These are phyloP conservation scores for Hystrix brachyura DNA, from an alignment of 2,113 vertebrate genomes.

Conservation along the genomic window DNA sequence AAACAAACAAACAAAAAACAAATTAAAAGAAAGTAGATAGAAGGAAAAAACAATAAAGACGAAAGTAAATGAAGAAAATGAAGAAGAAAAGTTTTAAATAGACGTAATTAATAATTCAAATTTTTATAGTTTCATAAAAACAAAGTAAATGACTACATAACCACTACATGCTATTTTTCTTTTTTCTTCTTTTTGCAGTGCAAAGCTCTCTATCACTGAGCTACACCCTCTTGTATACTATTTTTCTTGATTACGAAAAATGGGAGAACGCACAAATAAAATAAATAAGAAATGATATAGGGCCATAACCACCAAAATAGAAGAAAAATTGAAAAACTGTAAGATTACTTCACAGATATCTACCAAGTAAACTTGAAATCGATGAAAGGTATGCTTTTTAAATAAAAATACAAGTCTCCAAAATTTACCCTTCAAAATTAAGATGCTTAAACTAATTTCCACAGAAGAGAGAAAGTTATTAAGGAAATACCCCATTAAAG, in stretches of 20 bases:
- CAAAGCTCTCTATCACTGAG: background rate
- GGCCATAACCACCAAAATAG: constrained; percentile 24
- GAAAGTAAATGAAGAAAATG: constrained; percentile 52
- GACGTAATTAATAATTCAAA: constrained; percentile 30
- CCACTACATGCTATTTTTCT: background rate
- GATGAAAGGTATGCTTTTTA: constrained; percentile 13
- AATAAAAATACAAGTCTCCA: constrained; percentile 45
- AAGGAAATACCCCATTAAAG: constrained; percentile 51
- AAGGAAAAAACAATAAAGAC: constrained; percentile 59
- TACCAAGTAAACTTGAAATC: constrained; percentile 53
- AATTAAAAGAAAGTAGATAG: constrained; percentile 22
- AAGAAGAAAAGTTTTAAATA: constrained; percentile 30
- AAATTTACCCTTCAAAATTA: constrained; percentile 11
- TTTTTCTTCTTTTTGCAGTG: background rate
- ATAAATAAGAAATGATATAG: constrained; percentile 33
- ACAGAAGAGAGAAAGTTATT: constrained; percentile 50
- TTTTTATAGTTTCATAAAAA: constrained; percentile 32
- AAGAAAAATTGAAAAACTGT: background rate
- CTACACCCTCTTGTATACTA: no score
- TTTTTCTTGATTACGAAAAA: constrained; percentile 24
- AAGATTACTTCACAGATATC: constrained; percentile 22
- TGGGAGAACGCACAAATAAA: background rate
- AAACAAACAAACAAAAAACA: background rate
- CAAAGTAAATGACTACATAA: constrained; percentile 38
- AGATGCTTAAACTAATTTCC: constrained; percentile 48